Evolutionary conservation across 2,113 vertebrate genomes (phyloP), one percentile per base, ranked within the genome.

Genomic region (Pelmatolapia mariae): DNA sequence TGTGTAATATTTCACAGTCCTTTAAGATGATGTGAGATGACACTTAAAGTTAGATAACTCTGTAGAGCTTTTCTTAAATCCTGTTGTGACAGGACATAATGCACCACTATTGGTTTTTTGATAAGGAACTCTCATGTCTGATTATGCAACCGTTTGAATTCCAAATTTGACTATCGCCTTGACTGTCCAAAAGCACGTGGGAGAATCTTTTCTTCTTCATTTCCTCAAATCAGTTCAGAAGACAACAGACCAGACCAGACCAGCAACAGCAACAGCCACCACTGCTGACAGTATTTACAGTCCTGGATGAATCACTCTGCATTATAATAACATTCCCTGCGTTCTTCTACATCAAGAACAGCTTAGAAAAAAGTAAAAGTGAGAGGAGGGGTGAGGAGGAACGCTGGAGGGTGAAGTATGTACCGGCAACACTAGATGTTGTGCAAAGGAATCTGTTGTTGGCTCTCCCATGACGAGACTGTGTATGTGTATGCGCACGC

Each of bases 311-410:
- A 91, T 96, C 95, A 92, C 50, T 86, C 89, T 93, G 87, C 93
- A 95, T 95, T 95, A 93, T 94, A 96, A 95, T 95, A 94, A 95
- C 96, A 96, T 96, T 96, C 96, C 93, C 87, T n/a, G 82, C 82
- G 68, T 91, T 91, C 92, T 91, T 93, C 80, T 79, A 86, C 91
- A 92, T 93, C 91, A 93, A 84, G 88, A 92, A 83, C 80, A 93
- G 84, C 82, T 85, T 88, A 89, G 36, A 56, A 85, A 56, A 63
- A 71, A 80, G 81, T 40, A 50, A 81, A 66, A 80, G 54, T 33
- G 68, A 84, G 89, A 82, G 26, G 83, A 81, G 56, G 33, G 76
- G 29, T 57, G 81, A 81, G 22, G 53, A 50, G 57, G 56, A 66
- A 71, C 16, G 84, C 63, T 83, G 61, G 12, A 82, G 87, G 91